Evolutionary conservation across 1,140 invertebrate species (phyloP), one percentile per base, ranked within the genome.

Genomic region (Lasioglossum baleicum): DNA sequence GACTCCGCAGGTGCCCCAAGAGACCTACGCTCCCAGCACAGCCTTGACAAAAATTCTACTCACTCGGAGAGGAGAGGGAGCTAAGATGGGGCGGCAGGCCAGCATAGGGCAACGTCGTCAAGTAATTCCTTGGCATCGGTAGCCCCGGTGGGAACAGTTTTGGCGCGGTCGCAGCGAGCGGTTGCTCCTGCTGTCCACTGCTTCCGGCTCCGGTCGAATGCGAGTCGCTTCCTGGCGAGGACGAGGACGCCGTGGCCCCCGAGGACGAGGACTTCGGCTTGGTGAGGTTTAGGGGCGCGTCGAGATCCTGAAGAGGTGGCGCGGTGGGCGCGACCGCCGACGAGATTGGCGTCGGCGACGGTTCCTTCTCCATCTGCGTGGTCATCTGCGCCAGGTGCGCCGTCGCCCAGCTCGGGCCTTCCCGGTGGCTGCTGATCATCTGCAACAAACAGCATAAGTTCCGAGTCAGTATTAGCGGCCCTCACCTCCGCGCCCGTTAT

Each of bases 281-380:
- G 82, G 95, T 96, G 8, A 98, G 95, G 92, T 98, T 98, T 0
- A 98, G 93, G 0, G 97, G 97, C 0, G 96, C 95, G 87, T 98
- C 97, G 7, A 96, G 94, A 86, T 96, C 96, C 17, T 93, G 92
- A 35, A 93, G 92, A 6, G 93, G 91, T 66, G 90, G 85, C 63
- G 90, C 89, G 8, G 90, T 90, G 13, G 91, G 91, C 26, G 90
- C 90, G 51, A 89, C 88, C n/a, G 92, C 90, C 40, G 90, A 90
- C 8, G 92, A 92, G 64, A 94, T 93, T 10, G 93, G 93, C 58
- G 93, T 94, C 61, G 92, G 93, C 11, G 93, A 90, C 44, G 91
- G 86, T 72, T 92, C 92, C 68, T 93, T 92, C 60, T 93, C 91
- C 84, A 93, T 87, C 48, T 92, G 90, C 51, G 87, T 90, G 31